phyloP scores from a whole-genome alignment of 2,888 invertebrate species.

The Syrista parreyssii region DNA sequence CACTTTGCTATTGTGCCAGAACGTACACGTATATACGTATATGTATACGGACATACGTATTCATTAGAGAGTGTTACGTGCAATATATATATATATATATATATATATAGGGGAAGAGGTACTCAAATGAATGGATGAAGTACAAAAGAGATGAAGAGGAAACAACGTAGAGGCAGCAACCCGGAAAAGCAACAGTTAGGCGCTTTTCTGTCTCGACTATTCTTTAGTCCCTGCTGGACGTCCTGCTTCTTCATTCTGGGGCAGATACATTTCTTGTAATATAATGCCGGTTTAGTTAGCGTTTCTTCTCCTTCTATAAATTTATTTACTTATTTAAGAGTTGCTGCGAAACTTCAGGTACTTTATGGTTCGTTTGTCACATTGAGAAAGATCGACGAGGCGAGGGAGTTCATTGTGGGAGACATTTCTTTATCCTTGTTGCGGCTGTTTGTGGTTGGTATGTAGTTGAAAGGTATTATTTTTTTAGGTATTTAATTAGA shows the following conservation, averaged over 20 bases:
- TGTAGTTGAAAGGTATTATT: background rate
- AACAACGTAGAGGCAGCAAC: background rate
- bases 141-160: background rate
- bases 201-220: background rate
- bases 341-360: background rate
- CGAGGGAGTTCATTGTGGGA: background rate
- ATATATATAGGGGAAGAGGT: background rate
- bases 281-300: slow-evolving; percentile 6
- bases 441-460: background rate
- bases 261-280: slow-evolving; percentile 5
- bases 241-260: background rate
- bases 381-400: background rate
- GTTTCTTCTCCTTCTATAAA: slow-evolving; percentile 6
- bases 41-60: background rate
- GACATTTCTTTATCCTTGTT: background rate
- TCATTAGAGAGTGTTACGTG: background rate
- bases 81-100: background rate
- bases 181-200: slow-evolving; percentile 5
- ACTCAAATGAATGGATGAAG: background rate
- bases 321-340: slow-evolving; percentile 17
- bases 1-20: background rate
- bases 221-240: background rate
- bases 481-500: background rate
- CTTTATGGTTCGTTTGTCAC: slow-evolving; percentile 9
- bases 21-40: background rate